Base-by-base conservation (phyloP, 2,888 invertebrate genomes). In the Tridacna gigas region DNA sequence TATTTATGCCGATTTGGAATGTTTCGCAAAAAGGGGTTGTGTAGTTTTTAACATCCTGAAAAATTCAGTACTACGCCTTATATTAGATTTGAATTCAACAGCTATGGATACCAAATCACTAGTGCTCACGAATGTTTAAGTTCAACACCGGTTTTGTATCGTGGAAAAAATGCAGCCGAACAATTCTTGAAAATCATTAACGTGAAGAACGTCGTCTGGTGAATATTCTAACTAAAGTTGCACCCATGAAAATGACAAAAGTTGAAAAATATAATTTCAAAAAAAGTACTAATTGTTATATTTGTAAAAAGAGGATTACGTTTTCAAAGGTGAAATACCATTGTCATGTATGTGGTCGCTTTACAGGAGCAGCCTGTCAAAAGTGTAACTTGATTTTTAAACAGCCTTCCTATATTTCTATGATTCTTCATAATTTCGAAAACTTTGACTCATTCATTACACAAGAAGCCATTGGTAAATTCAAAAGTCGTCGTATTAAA, bases 141-240 rank as follows among this genome's bases (percentile, higher is more conserved):
- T 11, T 45, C 67, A 71, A 7, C 0, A 9, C 78, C 69, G 7
- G 78, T 78, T 5, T 45, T 71, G 11, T 78, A 73, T 47, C 15
- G 73, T 13, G 78, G 61, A 7, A 15, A 48, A 47, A 69, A 78
- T 22, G 73, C 48, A 3, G 47, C 47, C 18, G 47, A 78, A 45
- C 61, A 61, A 9, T 28, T 79, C 47, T 60, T 79, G 20, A 25
- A 74, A 9, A 45, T 20, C 22, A 73, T 11, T 61, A 73, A 11
- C 20, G 63, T 26, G 73, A 73, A 65, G 79, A 74, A 28, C 12
- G 77, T 11, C n/a, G 63, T 22, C 61, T 81, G 15, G 61, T 37
- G 26, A 15, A 61, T 9, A 73, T 77, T 61, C 45, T 65, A 63
- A 9, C 15, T n/a, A 20, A 63, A 11, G 11, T 22, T 22, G 63